Evolutionary conservation across 2,797 vertebrate genomes (phyloP), one percentile per base, ranked within the genome.

Genomic region (Crypturellus tataupa): DNA sequence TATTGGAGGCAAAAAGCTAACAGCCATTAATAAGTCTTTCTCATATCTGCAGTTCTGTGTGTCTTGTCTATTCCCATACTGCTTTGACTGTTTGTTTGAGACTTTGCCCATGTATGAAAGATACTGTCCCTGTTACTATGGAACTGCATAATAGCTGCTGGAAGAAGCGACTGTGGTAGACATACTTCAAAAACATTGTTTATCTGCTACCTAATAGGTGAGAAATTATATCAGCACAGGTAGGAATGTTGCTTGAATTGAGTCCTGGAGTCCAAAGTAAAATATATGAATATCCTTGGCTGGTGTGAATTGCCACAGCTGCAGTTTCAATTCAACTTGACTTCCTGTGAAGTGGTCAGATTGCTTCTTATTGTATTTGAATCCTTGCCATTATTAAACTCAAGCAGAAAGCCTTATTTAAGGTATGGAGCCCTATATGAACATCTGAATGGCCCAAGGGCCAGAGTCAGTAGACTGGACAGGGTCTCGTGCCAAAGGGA

Each of bases 321-420:
- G 69, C 86, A 25, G 72, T 79, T 83, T 59, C 89, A 77, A 13
- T 90, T 85, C 82, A 29, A 4, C 64, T 33, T 17, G 1, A 82
- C 37, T 8, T 42, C 92, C 76, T 9, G 27, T 8, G 69, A 89
- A 94, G 70, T 72, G 59, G 40, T 85, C 72, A 40, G 62, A 73
- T 93, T 91, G 85, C 62, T 67, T 93, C 73, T 91, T 59, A 91
- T 70, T 91, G 69, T 40, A 6, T 70, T 83, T 69, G 87, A 92
- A 56, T 79, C 55, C 3, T 55, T 81, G 37, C 87, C 73, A 6
- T 72, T 76, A 24, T 42, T 64, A 12, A 23, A 80, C 93, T 60
- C 40, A 0, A 69, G 72, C 85, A 73, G 70, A 59, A 69, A 47
- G 80, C 42, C 58, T 31, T 16, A 12, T 19, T 55, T 33, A 18